Evolutionary conservation across 92 coral and sea anemone genomes (phyloP), one percentile per base, ranked within the genome.

Genomic region (Phenganax subtilis): DNA sequence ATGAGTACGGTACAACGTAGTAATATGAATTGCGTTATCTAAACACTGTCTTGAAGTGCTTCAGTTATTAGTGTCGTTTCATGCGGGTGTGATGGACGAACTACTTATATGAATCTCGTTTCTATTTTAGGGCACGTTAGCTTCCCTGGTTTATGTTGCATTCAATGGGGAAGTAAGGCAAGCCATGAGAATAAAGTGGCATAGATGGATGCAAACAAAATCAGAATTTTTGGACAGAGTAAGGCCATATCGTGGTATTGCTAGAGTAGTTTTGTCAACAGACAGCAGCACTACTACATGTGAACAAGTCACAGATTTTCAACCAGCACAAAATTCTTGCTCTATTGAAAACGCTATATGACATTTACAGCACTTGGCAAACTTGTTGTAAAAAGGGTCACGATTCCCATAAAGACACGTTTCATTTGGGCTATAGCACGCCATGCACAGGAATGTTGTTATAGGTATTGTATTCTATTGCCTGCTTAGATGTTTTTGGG

Each of bases 121-220:
- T 59, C 15, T 15, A 30, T 51, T 63, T 79, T 51, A 79, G 83
- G 83, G 83, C 16, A 79, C 83, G 53, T 61, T 79, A 17, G 83
- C 83, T 14, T 79, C 73, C 53, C 83, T 79, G 12, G 72, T 79
- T 64, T 79, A 79, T 54, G 83, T 79, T 56, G 74, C 65, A 20
- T 79, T 79, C n/a, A 79, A 79, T 54, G 74, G 74, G 9, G 83
- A 63, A 54, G 83, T 79, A 2, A 79, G 72, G 65, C 83, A 63
- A 15, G 83, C 65, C 16, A 17, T 79, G 11, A 63, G 28, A 51
- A 61, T 60, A 20, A 73, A 77, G 17, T 92, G 97, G 97, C 85
- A 80, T 74, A 87, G 83, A 68, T 91, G 89, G 87, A 56, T 68
- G 31, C 73, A 79, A 6, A 51, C 83, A 67, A 64, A 79, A 56